These are phyloP conservation scores for Stegodyphus dumicola DNA, from an alignment of 1,140 invertebrate species.

Conservation along the genomic window DNA sequence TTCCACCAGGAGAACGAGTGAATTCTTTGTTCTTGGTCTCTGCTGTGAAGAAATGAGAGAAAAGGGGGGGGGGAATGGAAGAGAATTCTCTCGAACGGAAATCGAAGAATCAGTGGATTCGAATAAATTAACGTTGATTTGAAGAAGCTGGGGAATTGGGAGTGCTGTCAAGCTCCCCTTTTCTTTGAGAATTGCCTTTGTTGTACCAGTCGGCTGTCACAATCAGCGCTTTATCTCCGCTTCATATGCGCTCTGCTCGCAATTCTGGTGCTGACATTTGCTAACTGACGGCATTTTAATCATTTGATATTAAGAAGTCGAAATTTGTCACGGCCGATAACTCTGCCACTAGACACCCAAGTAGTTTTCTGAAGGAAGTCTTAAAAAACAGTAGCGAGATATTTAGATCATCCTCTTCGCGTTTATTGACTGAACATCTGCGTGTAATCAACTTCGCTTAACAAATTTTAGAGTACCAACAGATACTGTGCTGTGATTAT, in stretches of 20 bases:
- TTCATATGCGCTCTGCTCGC: not conserved
- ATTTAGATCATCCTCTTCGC: too few species aligned
- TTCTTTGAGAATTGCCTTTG: slow-evolving; percentile 1
- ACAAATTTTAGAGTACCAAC: too few species aligned
- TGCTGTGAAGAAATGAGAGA: slow-evolving; percentile 3
- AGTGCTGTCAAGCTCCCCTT: slow-evolving; percentile 16
- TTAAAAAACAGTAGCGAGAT: too few species aligned
- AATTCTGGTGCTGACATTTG: not conserved
- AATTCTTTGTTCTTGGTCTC: not conserved
- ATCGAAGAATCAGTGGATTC: slow-evolving; percentile 49
- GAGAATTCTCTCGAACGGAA: slow-evolving; percentile 30
- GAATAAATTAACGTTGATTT: slow-evolving; percentile 56
- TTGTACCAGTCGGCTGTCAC: slow-evolving; percentile 14
- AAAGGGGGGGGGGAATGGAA: not conserved
- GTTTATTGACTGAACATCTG: too few species aligned
- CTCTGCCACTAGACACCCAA: too few species aligned
- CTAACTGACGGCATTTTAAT: slow-evolving; percentile 22
- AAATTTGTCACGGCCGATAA: not conserved
- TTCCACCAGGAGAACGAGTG: not conserved
- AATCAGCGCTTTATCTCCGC: not conserved
- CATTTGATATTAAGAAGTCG: slow-evolving; percentile 17
- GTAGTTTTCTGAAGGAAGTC: too few species aligned
- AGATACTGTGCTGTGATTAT: too few species aligned
- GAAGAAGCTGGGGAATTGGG: slow-evolving; percentile 42
- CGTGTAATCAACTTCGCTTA: too few species aligned